Evolutionary conservation across 2,797 vertebrate genomes (phyloP).

Genomic region (Anguilla marmorata): DNA sequence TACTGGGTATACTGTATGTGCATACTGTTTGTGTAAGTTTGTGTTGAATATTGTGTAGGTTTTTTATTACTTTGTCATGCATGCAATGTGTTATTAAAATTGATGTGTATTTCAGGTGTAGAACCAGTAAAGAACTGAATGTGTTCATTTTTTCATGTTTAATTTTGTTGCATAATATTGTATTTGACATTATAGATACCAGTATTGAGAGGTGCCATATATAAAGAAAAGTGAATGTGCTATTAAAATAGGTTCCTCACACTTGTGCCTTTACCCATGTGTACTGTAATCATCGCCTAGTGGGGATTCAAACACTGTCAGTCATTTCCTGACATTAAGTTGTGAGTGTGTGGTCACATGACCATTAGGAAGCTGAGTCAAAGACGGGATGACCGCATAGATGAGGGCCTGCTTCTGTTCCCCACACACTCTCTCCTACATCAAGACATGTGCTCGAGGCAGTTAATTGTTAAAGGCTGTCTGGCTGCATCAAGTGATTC

Average conservation of each 20-base stretch:
- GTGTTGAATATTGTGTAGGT: neutral
- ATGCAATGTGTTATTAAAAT: neutral
- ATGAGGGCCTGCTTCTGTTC: neutral
- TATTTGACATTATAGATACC: neutral
- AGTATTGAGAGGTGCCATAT: neutral
- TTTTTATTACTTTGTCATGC: neutral
- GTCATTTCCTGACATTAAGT: neutral
- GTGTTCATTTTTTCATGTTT: neutral
- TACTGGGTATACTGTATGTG: neutral
- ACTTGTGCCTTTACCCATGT: neutral
- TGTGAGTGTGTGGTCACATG: neutral
- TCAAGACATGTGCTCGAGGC: neutral
- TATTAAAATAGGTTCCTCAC: neutral
- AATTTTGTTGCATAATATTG: neutral
- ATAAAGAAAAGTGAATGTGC: neutral
- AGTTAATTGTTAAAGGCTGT: neutral
- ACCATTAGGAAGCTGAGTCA: neutral
- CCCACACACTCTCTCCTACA: neutral
- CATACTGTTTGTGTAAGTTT: neutral
- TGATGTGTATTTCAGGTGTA: neutral
- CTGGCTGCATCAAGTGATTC: constrained; percentile 14
- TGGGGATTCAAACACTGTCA: neutral
- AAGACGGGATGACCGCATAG: neutral
- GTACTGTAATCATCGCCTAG: neutral
- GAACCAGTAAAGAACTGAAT: neutral